A percentile compares a stretch with the other conserved stretches of the same genome.
phyloP scores from a whole-genome alignment of 2,797 vertebrate genomes.

The Rhabdophis nuchalis region DNA sequence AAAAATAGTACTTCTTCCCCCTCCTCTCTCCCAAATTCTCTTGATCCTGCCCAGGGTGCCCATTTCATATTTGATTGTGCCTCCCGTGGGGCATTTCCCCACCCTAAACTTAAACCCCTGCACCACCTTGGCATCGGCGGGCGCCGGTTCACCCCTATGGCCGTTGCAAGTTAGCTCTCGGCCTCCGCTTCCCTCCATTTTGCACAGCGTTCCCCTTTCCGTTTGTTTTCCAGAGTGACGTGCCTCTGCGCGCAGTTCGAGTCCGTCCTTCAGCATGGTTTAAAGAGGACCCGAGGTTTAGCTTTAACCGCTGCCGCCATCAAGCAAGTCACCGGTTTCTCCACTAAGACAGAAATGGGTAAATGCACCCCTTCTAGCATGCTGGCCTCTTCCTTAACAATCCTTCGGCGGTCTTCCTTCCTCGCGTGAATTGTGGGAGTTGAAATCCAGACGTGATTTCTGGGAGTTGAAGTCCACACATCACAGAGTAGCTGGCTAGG shows the following conservation, averaged over 20 bases:
- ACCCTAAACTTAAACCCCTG: not conserved
- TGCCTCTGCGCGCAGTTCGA: constrained; percentile 97
- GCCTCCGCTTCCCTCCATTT: not conserved
- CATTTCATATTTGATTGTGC: not conserved
- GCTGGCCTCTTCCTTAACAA: not conserved
- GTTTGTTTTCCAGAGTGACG: constrained; percentile 82
- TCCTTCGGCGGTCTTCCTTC: not conserved
- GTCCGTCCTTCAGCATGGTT: constrained; percentile 90
- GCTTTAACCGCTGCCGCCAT: constrained; percentile 92
- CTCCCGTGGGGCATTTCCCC: not conserved
- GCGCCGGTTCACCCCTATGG: not conserved
- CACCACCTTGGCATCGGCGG: too few species aligned
- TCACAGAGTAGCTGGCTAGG: too few species aligned
- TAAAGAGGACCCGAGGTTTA: constrained; percentile 88
- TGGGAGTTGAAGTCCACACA: not conserved
- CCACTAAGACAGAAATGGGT: constrained; percentile 92
- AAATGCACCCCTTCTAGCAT: not conserved
- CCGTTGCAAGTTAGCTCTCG: not conserved
- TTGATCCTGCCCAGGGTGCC: not conserved
- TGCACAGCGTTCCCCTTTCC: constrained; percentile 1
- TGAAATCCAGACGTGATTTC: not conserved
- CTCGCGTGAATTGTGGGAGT: not conserved
- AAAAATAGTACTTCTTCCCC: not conserved
- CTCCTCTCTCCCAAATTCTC: not conserved
- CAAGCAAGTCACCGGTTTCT: constrained; percentile 92